These are phyloP conservation scores for Thryonomys swinderianus DNA, from an alignment of 2,113 vertebrate species.

Conservation along the genomic window DNA sequence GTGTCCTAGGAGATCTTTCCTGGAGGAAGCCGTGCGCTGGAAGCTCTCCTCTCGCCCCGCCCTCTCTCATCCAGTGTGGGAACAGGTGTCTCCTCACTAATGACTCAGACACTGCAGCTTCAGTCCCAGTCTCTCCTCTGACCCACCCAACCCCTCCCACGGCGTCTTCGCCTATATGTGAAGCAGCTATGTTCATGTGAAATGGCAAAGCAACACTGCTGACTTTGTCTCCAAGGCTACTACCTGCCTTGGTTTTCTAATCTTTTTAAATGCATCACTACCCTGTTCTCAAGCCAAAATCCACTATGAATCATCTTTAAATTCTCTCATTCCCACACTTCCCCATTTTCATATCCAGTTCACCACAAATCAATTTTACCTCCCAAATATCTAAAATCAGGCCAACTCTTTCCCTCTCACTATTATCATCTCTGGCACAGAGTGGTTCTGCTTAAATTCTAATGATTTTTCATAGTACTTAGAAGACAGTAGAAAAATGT, in stretches of 20 bases:
- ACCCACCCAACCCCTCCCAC: not conserved
- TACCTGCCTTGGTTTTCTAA: not conserved
- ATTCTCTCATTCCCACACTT: not conserved
- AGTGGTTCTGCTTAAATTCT: not conserved
- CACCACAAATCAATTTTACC: slow-evolving; percentile 7
- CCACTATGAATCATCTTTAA: not conserved
- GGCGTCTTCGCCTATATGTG: not conserved
- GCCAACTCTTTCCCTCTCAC: not conserved
- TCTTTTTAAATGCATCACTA: slow-evolving; percentile 34
- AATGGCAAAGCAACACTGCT: slow-evolving; percentile 25
- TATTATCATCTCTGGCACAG: not conserved
- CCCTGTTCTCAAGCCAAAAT: not conserved
- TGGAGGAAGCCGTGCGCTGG: not conserved
- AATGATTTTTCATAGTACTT: not conserved
- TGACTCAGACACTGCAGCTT: not conserved
- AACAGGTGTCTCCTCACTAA: not conserved
- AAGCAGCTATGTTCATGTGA: not conserved
- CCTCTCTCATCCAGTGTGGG: not conserved
- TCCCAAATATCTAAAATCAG: not conserved
- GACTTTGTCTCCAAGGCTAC: not conserved
- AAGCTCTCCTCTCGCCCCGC: not conserved
- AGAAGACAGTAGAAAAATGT: not conserved
- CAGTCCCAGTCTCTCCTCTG: not conserved
- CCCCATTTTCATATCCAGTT: not conserved
- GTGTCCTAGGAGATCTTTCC: not conserved